Conservation (phyloP, 1,140 invertebrate genomes). For the Charaxes varanes region DNA sequence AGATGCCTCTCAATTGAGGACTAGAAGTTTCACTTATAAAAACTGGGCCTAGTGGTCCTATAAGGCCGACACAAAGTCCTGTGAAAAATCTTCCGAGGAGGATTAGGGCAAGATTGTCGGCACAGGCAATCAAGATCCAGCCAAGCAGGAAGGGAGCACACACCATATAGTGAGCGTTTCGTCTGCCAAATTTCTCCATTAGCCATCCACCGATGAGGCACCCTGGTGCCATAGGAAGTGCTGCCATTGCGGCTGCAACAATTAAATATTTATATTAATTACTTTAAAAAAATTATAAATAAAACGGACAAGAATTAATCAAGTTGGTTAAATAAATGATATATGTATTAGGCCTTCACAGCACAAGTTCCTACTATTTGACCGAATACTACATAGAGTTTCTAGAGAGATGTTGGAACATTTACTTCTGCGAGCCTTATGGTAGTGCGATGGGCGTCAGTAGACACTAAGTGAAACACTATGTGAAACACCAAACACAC, state of each 20-base stretch:
- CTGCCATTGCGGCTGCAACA: slow-evolving; percentile 74
- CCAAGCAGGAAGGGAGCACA: slow-evolving; percentile 78
- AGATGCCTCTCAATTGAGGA: slow-evolving; percentile 75
- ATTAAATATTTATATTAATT: slow-evolving; percentile 11
- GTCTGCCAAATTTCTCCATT: slow-evolving; percentile 81
- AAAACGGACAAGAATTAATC: no score
- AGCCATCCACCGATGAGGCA: slow-evolving; percentile 76
- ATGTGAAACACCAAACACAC: no score
- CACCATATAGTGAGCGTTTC: slow-evolving; percentile 76
- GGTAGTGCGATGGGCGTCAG: no score
- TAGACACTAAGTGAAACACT: no score
- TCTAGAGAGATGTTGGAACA: no score
- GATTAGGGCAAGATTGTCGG: slow-evolving; percentile 68
- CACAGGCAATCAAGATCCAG: slow-evolving; percentile 78
- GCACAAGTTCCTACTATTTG: no score
- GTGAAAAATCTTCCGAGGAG: slow-evolving; percentile 80
- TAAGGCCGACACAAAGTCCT: slow-evolving; percentile 75
- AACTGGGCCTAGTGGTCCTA: slow-evolving; percentile 70
- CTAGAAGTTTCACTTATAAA: slow-evolving; percentile 76
- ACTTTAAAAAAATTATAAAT: no score
- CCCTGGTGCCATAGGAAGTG: slow-evolving; percentile 76
- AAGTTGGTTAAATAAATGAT: no score
- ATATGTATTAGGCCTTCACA: no score
- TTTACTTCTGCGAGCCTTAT: no score
- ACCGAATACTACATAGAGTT: no score